These are phyloP conservation scores for Hemitrygon akajei DNA, from an alignment of 2,797 vertebrate genomes.

Conservation along the genomic window DNA sequence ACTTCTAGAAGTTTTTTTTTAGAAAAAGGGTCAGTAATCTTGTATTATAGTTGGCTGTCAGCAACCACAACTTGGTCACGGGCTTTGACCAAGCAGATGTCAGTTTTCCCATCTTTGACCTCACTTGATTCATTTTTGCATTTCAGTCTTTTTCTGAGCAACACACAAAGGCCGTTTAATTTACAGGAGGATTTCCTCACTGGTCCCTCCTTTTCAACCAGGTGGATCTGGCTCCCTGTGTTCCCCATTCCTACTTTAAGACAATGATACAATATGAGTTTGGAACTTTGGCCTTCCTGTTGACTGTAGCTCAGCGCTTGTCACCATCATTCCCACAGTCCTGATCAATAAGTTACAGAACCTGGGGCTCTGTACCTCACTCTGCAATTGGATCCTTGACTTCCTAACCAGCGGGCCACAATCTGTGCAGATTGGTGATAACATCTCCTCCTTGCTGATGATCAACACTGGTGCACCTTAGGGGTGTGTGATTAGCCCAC, in stretches of 20 bases:
- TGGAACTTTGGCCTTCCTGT: not conserved
- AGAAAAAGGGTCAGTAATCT: not conserved
- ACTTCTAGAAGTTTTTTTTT: not conserved
- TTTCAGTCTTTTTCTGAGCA: not conserved
- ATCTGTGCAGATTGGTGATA: too few species aligned
- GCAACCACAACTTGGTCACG: conserved; percentile 2
- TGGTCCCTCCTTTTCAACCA: not conserved
- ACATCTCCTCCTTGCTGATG: too few species aligned
- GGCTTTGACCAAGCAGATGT: not conserved
- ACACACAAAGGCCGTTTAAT: not conserved
- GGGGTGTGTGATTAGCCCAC: too few species aligned
- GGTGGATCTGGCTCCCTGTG: too few species aligned
- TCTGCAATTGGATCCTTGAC: too few species aligned
- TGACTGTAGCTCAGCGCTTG: too few species aligned
- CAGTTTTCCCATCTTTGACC: not conserved
- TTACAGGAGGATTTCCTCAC: not conserved
- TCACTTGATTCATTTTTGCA: not conserved
- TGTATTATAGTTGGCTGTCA: not conserved
- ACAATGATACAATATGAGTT: not conserved
- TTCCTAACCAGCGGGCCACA: too few species aligned
- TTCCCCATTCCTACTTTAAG: too few species aligned
- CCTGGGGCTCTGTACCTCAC: too few species aligned
- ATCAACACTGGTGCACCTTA: too few species aligned
- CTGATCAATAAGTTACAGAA: too few species aligned
- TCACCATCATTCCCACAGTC: too few species aligned